Evolutionary conservation across 2,113 vertebrate species (phyloP), one percentile per base, ranked within the genome.

Genomic region (Anolis sagrei): DNA sequence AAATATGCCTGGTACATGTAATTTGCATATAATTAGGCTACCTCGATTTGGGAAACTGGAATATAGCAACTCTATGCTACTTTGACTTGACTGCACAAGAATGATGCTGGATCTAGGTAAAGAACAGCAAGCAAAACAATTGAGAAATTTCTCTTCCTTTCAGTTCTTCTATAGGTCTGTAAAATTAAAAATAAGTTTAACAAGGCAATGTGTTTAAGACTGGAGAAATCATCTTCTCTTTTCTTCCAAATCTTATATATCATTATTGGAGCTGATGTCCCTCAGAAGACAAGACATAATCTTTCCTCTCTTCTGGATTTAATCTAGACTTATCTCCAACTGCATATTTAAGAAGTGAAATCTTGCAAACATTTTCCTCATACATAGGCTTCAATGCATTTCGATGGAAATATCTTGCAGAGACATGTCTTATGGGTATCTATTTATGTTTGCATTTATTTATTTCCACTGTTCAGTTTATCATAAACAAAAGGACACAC

Each of bases 121-220:
- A 88, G 73, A n/a, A 91, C 66, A 87, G 66, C 62, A 91, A 89
- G 88, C 66, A 74, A 32, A 74, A 86, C 87, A 89, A 16, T 87
- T 86, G 72, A 44, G 29, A 82, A 48, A 70, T 88, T 90, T 88
- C n/a, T 77, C 81, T 88, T 85, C 86, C 79, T 62, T 62, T 10
- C 21, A 62, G 64, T 72, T 81, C 91, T 58, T 87, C 32, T 49
- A 75, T n/a, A 23, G 51, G 68, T 92, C 23, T 77, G 89, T 25
- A 82, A 29, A 48, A 68, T 68, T 44, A 80, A 73, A 9, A 27
- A 51, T 36, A 77, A 36, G 10, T 54, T 18, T 11, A 82, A 34
- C 44, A 7, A 44, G n/a, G n/a, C 27, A 25, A 81, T n/a, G 36
- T 48, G n/a, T n/a, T 81, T 69, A 49, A 81, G 7, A 76, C 32